phyloP scores from a whole-genome alignment of 2,888 invertebrate genomes.

The Sarcophaga caerulescens region DNA sequence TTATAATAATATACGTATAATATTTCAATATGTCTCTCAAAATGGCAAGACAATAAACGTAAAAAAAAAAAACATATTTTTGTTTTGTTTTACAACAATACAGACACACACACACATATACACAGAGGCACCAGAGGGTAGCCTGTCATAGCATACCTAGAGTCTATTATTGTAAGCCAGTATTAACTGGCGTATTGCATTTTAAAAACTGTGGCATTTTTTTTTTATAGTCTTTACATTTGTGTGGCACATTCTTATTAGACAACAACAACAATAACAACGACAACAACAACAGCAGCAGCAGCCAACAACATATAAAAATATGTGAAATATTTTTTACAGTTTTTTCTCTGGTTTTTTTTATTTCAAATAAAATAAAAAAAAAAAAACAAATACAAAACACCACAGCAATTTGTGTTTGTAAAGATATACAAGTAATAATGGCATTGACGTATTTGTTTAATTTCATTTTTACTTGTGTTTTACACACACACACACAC shows the following conservation, averaged over 20 bases:
- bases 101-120: no score
- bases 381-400: constrained; percentile 37
- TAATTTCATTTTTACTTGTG: constrained; percentile 44
- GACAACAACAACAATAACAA: constrained; percentile 34
- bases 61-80: neutral
- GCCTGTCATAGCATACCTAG: no score
- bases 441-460: constrained; percentile 59
- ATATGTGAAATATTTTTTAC: neutral
- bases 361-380: neutral
- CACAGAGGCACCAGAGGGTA: no score
- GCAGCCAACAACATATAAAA: neutral
- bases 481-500: constrained; percentile 26
- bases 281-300: neutral
- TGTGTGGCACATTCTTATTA: constrained; percentile 41
- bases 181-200: constrained; percentile 23
- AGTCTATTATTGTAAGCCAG: neutral
- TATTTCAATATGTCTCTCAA: neutral
- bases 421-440: constrained; percentile 51
- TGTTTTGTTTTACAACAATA: no score
- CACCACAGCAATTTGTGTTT: constrained; percentile 60
- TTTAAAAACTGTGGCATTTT: constrained; percentile 46
- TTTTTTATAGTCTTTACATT: constrained; percentile 50
- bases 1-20: neutral
- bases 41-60: neutral
- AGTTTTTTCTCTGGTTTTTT: neutral